Evolutionary conservation across 2,888 invertebrate genomes (phyloP).

Genomic region (Nomada fabriciana): DNA sequence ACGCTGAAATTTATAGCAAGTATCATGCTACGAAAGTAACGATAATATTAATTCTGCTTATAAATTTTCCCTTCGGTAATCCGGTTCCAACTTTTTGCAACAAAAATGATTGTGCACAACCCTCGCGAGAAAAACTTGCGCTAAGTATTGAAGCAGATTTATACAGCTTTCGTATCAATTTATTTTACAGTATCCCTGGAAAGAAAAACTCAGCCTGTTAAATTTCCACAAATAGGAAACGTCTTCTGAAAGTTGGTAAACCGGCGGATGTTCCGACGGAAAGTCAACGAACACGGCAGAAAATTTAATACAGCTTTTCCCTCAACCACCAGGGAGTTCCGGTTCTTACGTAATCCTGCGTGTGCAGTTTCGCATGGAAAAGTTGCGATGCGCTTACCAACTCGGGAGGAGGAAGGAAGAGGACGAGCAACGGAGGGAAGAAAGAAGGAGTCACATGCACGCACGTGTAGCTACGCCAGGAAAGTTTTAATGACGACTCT

Average conservation of each 20-base stretch:
- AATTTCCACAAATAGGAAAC: background rate
- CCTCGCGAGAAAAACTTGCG: too few relatives aligned
- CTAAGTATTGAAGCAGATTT: too few relatives aligned
- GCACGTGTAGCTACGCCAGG: slow-evolving; percentile 49
- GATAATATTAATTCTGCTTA: too few relatives aligned
- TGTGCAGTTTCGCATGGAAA: slow-evolving; percentile 35
- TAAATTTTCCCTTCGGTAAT: too few relatives aligned
- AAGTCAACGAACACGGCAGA: background rate
- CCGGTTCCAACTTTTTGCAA: too few relatives aligned
- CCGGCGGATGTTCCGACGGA: background rate
- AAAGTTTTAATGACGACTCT: slow-evolving; percentile 54
- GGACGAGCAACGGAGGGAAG: background rate
- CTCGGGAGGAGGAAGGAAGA: background rate
- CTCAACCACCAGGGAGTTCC: slow-evolving; percentile 21
- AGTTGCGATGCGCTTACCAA: slow-evolving; percentile 15
- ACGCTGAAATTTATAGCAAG: too few relatives aligned
- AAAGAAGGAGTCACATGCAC: slow-evolving; percentile 34
- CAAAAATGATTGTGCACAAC: too few relatives aligned
- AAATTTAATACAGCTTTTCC: slow-evolving; percentile 37
- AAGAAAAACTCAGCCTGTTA: too few relatives aligned
- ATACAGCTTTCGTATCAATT: too few relatives aligned
- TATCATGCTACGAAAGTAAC: too few relatives aligned
- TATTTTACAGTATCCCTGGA: too few relatives aligned
- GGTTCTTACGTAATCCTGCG: slow-evolving; percentile 30
- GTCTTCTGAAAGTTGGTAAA: background rate